phyloP scores from a whole-genome alignment of 2,113 vertebrate genomes.

The mouse (Mus musculus) region GRCm39 chr11:68737001-68737500 shows the following conservation, averaged over 20 bases:
- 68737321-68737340: not conserved
- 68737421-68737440: conserved; percentile 26
- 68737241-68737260: not conserved
- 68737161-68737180: not conserved
- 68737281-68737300: not conserved
- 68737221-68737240: not conserved
- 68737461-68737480: conserved; percentile 16
- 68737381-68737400: not conserved
- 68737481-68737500: not conserved
- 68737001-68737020: not conserved
- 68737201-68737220: not conserved
- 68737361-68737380: not conserved
- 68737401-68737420: not conserved
- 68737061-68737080: conserved; percentile 13
- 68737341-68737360: not conserved
- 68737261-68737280: not conserved
- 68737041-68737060: not conserved
- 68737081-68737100: not conserved
- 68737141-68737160: not conserved
- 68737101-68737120: not conserved
- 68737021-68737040: not conserved
- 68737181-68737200: not conserved
- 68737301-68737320: not conserved
- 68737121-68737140: not conserved
- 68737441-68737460: not conserved